These are phyloP conservation scores for Andrena minutula DNA, from an alignment of 2,888 invertebrate genomes.

Conservation along the genomic window DNA sequence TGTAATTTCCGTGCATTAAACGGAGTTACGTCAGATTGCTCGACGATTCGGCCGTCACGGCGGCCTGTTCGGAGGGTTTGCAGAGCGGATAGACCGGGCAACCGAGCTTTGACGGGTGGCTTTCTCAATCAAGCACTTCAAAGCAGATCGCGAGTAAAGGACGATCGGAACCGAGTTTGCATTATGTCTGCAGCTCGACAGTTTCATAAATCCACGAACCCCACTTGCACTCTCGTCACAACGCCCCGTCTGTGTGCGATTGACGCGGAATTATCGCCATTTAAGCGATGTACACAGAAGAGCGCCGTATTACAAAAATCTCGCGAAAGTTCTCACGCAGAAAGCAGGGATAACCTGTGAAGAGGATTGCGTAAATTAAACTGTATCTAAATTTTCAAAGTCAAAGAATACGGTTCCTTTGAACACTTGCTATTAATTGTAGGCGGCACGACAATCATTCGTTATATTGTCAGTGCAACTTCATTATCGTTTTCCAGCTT, in stretches of 20 bases:
- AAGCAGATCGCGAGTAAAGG: slow-evolving; percentile 28
- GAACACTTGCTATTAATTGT: not conserved
- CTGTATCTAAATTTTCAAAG: not conserved
- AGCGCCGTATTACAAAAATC: too few species aligned
- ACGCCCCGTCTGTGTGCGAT: not conserved
- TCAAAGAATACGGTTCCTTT: not conserved
- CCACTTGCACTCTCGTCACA: not conserved
- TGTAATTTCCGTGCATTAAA: slow-evolving; percentile 46
- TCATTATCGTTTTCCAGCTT: slow-evolving; percentile 42
- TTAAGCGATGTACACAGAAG: too few species aligned
- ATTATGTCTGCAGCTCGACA: slow-evolving; percentile 32
- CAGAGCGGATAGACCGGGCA: not conserved
- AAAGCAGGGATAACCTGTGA: not conserved
- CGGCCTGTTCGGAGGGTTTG: slow-evolving; percentile 7
- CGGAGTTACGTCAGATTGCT: slow-evolving; percentile 50
- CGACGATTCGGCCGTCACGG: slow-evolving; percentile 18
- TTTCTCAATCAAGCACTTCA: slow-evolving; percentile 43
- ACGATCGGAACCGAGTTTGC: slow-evolving; percentile 33
- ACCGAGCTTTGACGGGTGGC: slow-evolving; percentile 27
- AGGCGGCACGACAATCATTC: slow-evolving; percentile 15
- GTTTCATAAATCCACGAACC: slow-evolving; percentile 42
- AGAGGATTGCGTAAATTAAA: slow-evolving; percentile 11
- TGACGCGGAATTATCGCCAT: not conserved
- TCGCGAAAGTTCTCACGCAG: too few species aligned
- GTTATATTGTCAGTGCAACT: slow-evolving; percentile 36